phyloP scores from a whole-genome alignment of 23 tunicate species.

The Diplosoma virens region DNA sequence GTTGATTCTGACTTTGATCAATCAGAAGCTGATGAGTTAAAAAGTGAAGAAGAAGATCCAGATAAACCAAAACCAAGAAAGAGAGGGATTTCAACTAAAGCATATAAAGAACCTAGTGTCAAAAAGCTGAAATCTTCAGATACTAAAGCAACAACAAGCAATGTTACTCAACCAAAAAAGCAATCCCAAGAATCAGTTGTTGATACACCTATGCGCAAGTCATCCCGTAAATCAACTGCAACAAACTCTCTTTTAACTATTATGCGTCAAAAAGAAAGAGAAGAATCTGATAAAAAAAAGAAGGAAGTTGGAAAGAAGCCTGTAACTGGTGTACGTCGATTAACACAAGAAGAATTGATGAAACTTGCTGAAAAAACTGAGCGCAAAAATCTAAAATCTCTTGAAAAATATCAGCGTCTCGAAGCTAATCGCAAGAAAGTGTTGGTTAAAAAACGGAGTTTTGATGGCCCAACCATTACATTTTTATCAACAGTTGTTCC shows the following conservation, averaged over 20 bases:
- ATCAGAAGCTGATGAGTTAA: constrained; percentile 76
- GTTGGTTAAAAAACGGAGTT: constrained; percentile 44
- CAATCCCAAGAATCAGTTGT: background rate
- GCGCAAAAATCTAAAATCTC: constrained; percentile 74
- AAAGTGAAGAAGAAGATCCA: constrained; percentile 65
- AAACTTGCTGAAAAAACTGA: constrained; percentile 93
- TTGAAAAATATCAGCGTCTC: constrained; percentile 71
- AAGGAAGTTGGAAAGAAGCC: constrained; percentile 64
- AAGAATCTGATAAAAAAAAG: constrained; percentile 71
- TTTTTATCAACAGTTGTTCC: constrained; percentile 64
- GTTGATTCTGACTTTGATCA: constrained; percentile 96
- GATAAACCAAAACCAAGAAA: constrained; percentile 48
- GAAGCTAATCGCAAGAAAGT: constrained; percentile 81
- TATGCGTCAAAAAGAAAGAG: constrained; percentile 71
- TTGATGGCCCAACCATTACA: constrained; percentile 71
- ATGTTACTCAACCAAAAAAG: background rate
- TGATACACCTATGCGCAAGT: constrained; percentile 67
- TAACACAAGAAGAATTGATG: constrained; percentile 90
- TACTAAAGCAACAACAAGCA: background rate
- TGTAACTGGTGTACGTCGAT: constrained; percentile 67
- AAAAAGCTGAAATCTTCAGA: constrained; percentile 18
- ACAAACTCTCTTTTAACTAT: constrained; percentile 62
- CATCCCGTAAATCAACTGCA: constrained; percentile 71
- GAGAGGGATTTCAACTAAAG: constrained; percentile 60
- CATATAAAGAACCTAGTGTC: constrained; percentile 68